These are phyloP conservation scores for Psephotus haematonotus DNA, from an alignment of 2,113 vertebrate species.

Conservation along the genomic window DNA sequence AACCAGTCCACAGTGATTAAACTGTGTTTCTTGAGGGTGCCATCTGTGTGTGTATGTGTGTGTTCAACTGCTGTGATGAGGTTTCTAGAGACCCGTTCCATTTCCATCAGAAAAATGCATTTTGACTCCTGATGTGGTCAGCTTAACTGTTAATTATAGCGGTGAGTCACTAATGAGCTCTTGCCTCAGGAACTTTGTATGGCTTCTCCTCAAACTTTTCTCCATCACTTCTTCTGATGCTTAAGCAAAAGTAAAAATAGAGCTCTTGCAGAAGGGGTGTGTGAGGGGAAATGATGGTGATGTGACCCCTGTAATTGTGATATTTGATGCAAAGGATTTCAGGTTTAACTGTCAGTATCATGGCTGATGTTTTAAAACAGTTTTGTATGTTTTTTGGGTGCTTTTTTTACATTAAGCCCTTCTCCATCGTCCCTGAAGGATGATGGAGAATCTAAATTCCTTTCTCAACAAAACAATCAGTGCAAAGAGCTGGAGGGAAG, in stretches of 20 bases:
- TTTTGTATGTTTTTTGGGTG: neutral
- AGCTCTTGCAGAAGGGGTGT: neutral
- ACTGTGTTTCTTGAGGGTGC: neutral
- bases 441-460: neutral
- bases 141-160: constrained; percentile 28
- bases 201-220: constrained; percentile 16
- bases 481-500: constrained; percentile 17
- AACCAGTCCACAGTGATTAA: neutral
- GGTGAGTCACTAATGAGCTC: constrained; percentile 56
- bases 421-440: neutral
- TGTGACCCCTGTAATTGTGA: neutral
- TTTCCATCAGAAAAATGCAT: constrained; percentile 8
- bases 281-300: neutral
- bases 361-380: neutral
- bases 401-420: neutral
- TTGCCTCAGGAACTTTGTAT: neutral
- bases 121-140: constrained; percentile 49
- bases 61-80: fast-evolving
- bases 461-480: constrained; percentile 39
- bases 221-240: constrained; percentile 33
- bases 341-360: neutral
- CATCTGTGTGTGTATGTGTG: neutral
- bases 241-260: constrained; percentile 52
- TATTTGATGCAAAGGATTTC: neutral
- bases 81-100: neutral